These are phyloP conservation scores for Loxodonta africana DNA, from an alignment of 2,113 vertebrate genomes.

Conservation along the genomic window DNA sequence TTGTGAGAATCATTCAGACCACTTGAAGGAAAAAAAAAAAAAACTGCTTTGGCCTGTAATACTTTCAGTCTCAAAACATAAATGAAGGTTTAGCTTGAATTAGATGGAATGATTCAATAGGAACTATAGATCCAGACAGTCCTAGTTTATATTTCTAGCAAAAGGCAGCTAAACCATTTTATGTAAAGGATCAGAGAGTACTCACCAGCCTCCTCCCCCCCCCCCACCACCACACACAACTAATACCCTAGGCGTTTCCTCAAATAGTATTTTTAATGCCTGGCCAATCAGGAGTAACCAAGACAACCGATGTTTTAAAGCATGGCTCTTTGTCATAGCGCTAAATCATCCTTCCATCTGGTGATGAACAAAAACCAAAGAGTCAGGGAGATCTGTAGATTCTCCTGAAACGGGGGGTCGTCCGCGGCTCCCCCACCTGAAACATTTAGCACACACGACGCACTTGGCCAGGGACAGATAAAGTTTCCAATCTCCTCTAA, in stretches of 20 bases:
- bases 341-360: neutral
- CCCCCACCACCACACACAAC: neutral
- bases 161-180: neutral
- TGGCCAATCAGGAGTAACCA: neutral
- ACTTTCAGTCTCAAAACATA: neutral
- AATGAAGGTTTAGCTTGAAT: neutral
- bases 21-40: neutral
- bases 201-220: neutral
- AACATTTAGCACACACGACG: slow-evolving; percentile 1
- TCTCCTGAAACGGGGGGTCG: neutral
- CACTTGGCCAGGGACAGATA: neutral
- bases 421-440: neutral
- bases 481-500: slow-evolving; percentile 31
- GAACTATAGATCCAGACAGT: neutral
- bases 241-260: neutral
- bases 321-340: neutral
- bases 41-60: neutral
- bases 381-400: neutral
- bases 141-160: neutral
- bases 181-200: neutral
- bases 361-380: neutral
- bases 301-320: slow-evolving; percentile 26
- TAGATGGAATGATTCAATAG: neutral
- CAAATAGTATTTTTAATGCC: slow-evolving; percentile 1
- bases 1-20: neutral